Evolutionary conservation across 2,888 invertebrate species (phyloP).

Genomic region (Tetragonula carbonaria): DNA sequence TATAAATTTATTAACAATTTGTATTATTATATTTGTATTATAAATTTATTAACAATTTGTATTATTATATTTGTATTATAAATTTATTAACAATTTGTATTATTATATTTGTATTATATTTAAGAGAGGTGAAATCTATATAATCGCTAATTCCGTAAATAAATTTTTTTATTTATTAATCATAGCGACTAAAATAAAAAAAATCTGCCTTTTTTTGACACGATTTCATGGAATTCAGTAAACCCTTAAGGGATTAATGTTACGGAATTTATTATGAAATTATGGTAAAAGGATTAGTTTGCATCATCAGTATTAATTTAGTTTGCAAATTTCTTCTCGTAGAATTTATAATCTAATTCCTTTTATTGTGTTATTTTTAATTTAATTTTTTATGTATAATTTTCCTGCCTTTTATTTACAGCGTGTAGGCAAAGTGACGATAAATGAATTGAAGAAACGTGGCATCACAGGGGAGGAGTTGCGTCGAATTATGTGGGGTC

Average conservation of each 20-base stretch:
- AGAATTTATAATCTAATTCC: background rate
- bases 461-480: slow-evolving; percentile 95
- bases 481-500: slow-evolving; percentile 95
- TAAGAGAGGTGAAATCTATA: no score
- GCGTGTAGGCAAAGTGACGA: slow-evolving; percentile 95
- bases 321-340: background rate
- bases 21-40: no score
- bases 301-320: background rate
- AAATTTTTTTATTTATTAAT: no score
- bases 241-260: background rate
- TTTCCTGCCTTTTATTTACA: slow-evolving; percentile 77
- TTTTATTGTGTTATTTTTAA: background rate
- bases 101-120: no score
- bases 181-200: no score
- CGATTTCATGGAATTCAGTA: no score
- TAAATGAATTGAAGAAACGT: slow-evolving; percentile 91
- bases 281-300: background rate
- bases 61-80: no score
- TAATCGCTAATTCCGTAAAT: no score
- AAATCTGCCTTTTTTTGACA: no score
- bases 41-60: no score
- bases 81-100: no score
- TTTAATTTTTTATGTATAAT: background rate
- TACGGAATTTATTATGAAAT: background rate
- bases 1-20: no score